phyloP scores from a whole-genome alignment of 30 jellyfish, hydroid and myxozoan species.

The Haliclystus octoradiatus region DNA sequence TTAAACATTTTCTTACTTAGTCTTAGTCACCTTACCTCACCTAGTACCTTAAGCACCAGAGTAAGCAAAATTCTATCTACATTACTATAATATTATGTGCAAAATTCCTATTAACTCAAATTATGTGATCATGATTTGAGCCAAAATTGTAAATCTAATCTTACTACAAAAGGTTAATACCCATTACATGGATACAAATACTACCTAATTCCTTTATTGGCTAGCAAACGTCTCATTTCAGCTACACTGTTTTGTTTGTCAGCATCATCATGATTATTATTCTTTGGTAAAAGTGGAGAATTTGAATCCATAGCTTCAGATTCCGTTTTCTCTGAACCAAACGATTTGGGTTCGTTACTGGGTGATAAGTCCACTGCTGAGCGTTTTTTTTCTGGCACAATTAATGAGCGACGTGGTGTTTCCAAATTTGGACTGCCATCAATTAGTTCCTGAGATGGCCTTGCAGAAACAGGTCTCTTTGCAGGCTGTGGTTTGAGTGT shows the following conservation, averaged over 20 bases:
- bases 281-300: neutral
- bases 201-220: constrained; percentile 4
- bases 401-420: neutral
- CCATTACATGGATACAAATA: too few species aligned
- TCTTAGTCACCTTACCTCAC: too few species aligned
- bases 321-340: neutral
- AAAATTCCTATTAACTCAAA: too few species aligned
- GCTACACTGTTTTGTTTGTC: constrained; percentile 19
- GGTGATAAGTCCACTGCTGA: neutral
- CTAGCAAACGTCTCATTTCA: constrained; percentile 32
- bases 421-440: neutral
- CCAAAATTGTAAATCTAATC: neutral
- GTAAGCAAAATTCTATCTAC: too few species aligned
- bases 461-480: neutral
- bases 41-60: too few species aligned
- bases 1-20: too few species aligned
- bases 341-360: neutral
- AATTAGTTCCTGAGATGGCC: neutral
- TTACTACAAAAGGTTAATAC: too few species aligned
- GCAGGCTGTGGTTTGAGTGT: neutral
- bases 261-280: neutral
- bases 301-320: neutral
- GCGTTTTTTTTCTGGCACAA: neutral
- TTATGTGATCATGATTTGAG: neutral
- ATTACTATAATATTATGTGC: too few species aligned